A percentile compares a stretch with the other conserved stretches of the same genome.
phyloP scores from a whole-genome alignment of 2,113 vertebrate genomes.

The Lepidothrix coronata region DNA sequence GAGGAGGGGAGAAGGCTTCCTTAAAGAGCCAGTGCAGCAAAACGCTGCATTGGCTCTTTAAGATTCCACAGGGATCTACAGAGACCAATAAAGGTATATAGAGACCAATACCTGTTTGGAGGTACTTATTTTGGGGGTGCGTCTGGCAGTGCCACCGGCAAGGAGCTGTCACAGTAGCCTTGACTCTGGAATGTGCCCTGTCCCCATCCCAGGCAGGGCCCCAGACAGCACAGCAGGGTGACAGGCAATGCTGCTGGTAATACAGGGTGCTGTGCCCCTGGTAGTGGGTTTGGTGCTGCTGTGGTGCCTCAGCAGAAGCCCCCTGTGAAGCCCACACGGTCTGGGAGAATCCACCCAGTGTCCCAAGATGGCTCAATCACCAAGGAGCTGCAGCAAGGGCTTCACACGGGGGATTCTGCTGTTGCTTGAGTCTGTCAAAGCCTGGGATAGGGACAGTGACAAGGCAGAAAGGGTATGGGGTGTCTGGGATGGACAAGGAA shows the following conservation, averaged over 20 bases:
- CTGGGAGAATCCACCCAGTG: neutral
- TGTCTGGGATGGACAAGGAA: neutral
- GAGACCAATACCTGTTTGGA: neutral
- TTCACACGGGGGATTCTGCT: neutral
- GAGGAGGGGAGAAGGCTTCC: neutral
- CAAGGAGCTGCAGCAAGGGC: neutral
- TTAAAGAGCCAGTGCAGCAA: slow-evolving; percentile 22
- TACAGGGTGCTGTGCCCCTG: neutral
- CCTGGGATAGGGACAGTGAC: neutral
- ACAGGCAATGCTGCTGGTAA: neutral
- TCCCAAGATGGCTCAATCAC: neutral
- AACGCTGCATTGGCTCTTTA: neutral
- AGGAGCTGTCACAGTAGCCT: neutral
- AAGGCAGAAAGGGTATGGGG: neutral
- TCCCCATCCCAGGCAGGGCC: neutral
- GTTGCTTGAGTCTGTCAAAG: neutral
- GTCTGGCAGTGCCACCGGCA: neutral
- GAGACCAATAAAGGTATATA: neutral
- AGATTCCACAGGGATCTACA: neutral
- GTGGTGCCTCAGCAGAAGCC: neutral
- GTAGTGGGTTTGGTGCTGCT: neutral
- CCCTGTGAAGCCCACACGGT: neutral
- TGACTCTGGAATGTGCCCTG: neutral
- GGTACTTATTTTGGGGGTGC: neutral
- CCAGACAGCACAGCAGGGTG: fast-evolving